Evolutionary conservation across 2,113 vertebrate genomes (phyloP).

Genomic region (Synchiropus splendidus): DNA sequence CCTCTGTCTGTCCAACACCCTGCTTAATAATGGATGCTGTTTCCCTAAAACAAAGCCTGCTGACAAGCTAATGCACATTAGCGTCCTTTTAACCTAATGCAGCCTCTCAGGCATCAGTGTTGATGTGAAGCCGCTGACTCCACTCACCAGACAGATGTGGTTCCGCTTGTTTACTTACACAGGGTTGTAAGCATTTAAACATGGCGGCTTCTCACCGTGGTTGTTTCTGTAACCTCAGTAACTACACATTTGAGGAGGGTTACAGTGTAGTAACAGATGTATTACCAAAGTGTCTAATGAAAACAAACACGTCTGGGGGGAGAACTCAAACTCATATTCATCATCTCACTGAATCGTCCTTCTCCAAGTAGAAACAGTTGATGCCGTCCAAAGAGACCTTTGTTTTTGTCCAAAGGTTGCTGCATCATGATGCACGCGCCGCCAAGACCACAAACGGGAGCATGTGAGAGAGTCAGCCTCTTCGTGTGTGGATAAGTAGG

Average conservation of each 20-base stretch:
- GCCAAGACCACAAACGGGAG: background rate
- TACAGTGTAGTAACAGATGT: no score
- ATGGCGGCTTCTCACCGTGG: slow-evolving; percentile 5
- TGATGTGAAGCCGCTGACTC: slow-evolving; percentile 24
- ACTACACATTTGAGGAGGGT: no score
- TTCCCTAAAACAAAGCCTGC: slow-evolving; percentile 44
- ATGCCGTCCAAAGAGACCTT: slow-evolving; percentile 1
- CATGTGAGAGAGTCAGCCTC: slow-evolving; percentile 18
- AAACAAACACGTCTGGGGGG: no score
- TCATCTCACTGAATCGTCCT: no score
- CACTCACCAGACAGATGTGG: slow-evolving; percentile 17
- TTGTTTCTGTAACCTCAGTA: no score
- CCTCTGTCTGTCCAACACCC: slow-evolving; percentile 32
- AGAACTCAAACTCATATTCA: no score
- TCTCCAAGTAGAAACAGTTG: no score
- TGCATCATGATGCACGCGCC: background rate
- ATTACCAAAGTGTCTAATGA: no score
- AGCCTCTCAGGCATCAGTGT: slow-evolving; percentile 17
- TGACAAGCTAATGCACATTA: slow-evolving; percentile 51
- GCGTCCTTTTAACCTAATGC: slow-evolving; percentile 59
- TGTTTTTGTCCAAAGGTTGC: background rate
- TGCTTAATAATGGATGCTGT: slow-evolving; percentile 63
- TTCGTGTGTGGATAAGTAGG: slow-evolving; percentile 13
- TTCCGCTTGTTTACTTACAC: slow-evolving; percentile 24
- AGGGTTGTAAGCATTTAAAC: slow-evolving; percentile 11